Conservation (phyloP, 1,140 invertebrate species). For the Centruroides vittatus region DNA sequence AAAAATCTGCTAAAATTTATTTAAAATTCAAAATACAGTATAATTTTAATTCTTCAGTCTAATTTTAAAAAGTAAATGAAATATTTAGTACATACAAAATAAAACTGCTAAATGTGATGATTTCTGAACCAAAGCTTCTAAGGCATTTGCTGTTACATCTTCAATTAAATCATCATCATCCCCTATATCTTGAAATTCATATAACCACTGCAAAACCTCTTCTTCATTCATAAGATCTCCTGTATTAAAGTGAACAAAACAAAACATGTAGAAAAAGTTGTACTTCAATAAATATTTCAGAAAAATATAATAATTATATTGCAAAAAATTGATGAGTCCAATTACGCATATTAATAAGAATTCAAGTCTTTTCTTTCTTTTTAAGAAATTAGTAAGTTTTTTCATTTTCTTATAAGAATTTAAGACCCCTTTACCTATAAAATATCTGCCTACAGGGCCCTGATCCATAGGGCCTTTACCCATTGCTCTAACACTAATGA, state of each 20-base stretch:
- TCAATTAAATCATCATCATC: constrained; percentile 80
- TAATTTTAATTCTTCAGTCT: too few species aligned
- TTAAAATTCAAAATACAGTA: too few species aligned
- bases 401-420: too few species aligned
- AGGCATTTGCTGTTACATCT: constrained; percentile 54
- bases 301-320: too few species aligned
- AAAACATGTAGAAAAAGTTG: neutral
- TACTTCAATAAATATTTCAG: too few species aligned
- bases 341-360: neutral
- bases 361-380: too few species aligned
- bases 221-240: constrained; percentile 23
- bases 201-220: constrained; percentile 22
- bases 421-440: too few species aligned
- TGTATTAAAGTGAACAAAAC: neutral
- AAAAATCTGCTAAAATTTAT: too few species aligned
- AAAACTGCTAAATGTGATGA: constrained; percentile 49
- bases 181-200: constrained; percentile 33
- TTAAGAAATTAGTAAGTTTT: too few species aligned
- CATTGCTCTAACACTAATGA: too few species aligned
- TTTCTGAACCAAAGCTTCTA: constrained; percentile 67
- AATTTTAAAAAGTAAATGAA: neutral
- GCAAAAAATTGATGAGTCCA: neutral
- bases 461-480: too few species aligned
- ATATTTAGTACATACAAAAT: constrained; percentile 20
- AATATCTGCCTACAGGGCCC: too few species aligned